phyloP scores from a whole-genome alignment of 1,140 invertebrate genomes.

The Listronotus bonariensis region DNA sequence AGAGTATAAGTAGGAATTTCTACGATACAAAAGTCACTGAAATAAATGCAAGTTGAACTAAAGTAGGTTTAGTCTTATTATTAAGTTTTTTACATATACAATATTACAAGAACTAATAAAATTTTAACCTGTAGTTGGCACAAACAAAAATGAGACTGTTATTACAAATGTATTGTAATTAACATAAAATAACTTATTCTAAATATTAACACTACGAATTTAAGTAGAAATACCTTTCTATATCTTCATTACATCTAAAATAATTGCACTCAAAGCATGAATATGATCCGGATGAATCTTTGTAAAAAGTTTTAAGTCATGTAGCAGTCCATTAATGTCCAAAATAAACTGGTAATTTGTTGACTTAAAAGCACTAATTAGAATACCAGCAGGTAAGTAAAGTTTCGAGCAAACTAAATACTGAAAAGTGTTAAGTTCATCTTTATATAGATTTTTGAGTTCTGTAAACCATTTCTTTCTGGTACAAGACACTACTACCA shows the following conservation, averaged over 20 bases:
- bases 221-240: not conserved
- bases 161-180: too few relatives aligned
- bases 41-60: too few relatives aligned
- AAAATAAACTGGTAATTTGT: constrained; percentile 46
- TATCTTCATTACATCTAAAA: constrained; percentile 25
- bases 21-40: too few relatives aligned
- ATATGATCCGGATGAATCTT: constrained; percentile 46
- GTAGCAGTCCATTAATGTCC: constrained; percentile 36
- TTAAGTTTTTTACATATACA: too few relatives aligned
- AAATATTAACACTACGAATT: too few relatives aligned
- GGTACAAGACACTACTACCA: constrained; percentile 45
- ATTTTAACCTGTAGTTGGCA: too few relatives aligned
- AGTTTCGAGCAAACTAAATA: constrained; percentile 44
- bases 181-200: too few relatives aligned
- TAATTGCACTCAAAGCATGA: constrained; percentile 32
- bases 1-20: too few relatives aligned
- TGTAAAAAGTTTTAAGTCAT: constrained; percentile 40
- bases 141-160: too few relatives aligned
- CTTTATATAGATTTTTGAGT: constrained; percentile 43
- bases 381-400: constrained; percentile 46
- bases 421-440: constrained; percentile 40
- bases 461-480: constrained; percentile 41
- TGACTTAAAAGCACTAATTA: constrained; percentile 42
- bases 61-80: too few relatives aligned
- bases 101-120: too few relatives aligned